phyloP scores from a whole-genome alignment of 2,113 vertebrate species.

The Ochotona curzoniae region DNA sequence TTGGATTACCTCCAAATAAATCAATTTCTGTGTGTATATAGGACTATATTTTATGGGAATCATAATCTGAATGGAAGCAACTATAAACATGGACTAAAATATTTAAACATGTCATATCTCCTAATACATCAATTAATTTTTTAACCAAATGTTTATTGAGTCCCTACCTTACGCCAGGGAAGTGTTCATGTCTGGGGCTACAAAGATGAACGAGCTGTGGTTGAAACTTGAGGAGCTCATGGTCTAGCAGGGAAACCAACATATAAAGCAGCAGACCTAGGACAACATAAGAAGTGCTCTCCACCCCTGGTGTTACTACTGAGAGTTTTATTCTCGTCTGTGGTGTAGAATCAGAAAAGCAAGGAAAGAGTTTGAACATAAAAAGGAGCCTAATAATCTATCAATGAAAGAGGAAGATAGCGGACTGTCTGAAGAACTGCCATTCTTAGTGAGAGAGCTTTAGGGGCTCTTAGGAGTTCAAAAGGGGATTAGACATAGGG shows the following conservation, averaged over 20 bases:
- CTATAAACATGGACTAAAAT: constrained; percentile 63
- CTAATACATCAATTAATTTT: constrained; percentile 58
- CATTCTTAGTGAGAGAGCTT: too few relatives aligned
- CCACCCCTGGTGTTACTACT: background rate
- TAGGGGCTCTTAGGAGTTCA: too few relatives aligned
- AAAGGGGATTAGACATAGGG: too few relatives aligned
- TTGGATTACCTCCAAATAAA: constrained; percentile 36
- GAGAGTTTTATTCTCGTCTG: too few relatives aligned
- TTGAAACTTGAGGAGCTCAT: background rate
- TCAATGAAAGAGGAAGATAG: too few relatives aligned
- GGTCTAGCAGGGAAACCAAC: background rate
- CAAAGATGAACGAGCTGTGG: background rate
- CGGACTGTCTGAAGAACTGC: too few relatives aligned
- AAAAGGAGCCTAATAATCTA: too few relatives aligned
- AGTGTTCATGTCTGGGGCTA: constrained; percentile 21
- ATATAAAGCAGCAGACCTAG: background rate
- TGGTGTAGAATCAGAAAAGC: too few relatives aligned
- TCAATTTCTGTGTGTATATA: constrained; percentile 3
- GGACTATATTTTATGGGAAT: constrained; percentile 52
- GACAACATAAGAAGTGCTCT: background rate
- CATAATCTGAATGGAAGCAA: constrained; percentile 49
- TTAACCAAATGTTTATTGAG: constrained; percentile 65
- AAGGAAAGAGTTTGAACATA: too few relatives aligned
- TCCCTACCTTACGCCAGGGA: background rate
- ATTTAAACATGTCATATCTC: constrained; percentile 54